A percentile compares a stretch with the other conserved stretches of the same genome.
These are phyloP conservation scores for Phrynocephalus versicolor DNA, from an alignment of 2,113 vertebrate species.

Conservation along the genomic window DNA sequence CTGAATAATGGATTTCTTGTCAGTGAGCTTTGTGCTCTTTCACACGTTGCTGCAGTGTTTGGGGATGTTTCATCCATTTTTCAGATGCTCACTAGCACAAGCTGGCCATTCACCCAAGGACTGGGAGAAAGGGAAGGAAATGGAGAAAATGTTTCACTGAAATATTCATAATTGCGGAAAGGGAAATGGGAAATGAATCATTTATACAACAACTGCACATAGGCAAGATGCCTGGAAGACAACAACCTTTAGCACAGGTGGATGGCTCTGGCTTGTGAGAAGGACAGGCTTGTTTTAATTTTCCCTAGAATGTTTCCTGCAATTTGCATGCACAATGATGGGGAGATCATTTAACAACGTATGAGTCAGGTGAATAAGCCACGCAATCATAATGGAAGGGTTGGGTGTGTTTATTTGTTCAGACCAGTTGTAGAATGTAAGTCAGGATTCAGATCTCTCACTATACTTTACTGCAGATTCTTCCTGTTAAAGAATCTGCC, in stretches of 20 bases:
- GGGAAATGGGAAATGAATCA: constrained; percentile 57
- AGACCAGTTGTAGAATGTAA: background rate
- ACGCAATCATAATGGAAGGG: background rate
- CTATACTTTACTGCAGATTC: background rate
- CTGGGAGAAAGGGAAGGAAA: constrained; percentile 30
- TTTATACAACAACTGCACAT: constrained; percentile 50
- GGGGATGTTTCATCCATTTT: constrained; percentile 50
- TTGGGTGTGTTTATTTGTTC: background rate
- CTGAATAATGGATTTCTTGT: constrained; percentile 71
- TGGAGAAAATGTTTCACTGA: constrained; percentile 63
- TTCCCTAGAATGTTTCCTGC: background rate
- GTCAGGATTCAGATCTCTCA: background rate
- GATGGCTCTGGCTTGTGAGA: background rate
- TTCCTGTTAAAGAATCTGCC: background rate
- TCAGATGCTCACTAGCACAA: constrained; percentile 50
- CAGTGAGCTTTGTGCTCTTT: constrained; percentile 57
- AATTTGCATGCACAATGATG: constrained; percentile 1
- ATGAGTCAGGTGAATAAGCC: background rate
- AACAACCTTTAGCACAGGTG: constrained; percentile 30
- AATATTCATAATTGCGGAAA: constrained; percentile 65
- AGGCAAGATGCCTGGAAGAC: constrained; percentile 51
- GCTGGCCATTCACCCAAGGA: constrained; percentile 54
- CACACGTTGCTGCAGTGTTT: constrained; percentile 52
- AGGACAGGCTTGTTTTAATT: background rate
- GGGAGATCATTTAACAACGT: background rate